A percentile compares a stretch with the other conserved stretches of the same genome.
Evolutionary conservation across 2,888 invertebrate species (phyloP).

Genomic region (Hirtodrosophila alboralis): DNA sequence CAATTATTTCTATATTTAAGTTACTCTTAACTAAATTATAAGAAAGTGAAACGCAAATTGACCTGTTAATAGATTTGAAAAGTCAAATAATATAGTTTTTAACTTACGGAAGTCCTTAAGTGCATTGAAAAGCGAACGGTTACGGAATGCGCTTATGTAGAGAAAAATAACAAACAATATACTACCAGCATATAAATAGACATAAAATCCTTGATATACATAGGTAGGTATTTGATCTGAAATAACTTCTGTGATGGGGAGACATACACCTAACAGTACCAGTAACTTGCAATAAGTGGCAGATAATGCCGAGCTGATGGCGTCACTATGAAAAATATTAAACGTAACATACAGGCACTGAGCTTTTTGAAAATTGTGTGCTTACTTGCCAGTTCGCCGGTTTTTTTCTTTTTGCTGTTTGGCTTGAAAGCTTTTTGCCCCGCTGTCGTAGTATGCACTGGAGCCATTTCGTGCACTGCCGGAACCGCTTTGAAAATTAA

Average conservation of each 20-base stretch:
- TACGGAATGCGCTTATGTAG: slow-evolving; percentile 88
- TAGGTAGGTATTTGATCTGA: slow-evolving; percentile 90
- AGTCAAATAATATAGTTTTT: no score
- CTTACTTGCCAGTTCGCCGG: slow-evolving; percentile 85
- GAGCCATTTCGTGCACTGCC: slow-evolving; percentile 68
- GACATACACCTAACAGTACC: slow-evolving; percentile 92
- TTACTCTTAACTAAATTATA: no score
- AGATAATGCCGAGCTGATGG: slow-evolving; percentile 89
- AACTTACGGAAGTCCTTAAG: slow-evolving; percentile 85
- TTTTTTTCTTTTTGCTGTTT: slow-evolving; percentile 83
- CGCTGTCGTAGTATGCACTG: slow-evolving; percentile 65
- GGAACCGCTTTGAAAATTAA: slow-evolving; percentile 73
- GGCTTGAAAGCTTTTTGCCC: slow-evolving; percentile 78
- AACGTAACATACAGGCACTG: no score
- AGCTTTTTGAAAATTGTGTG: slow-evolving; percentile 9
- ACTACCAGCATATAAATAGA: slow-evolving; percentile 91
- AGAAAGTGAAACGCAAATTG: no score
- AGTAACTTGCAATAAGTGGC: slow-evolving; percentile 93
- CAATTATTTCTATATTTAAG: no score
- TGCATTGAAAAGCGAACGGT: slow-evolving; percentile 87
- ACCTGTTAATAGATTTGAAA: no score
- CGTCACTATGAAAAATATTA: slow-evolving; percentile 85
- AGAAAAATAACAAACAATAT: slow-evolving; percentile 90
- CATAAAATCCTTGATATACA: slow-evolving; percentile 93
- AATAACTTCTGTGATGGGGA: slow-evolving; percentile 94